Percentiles rank a stretch among this genome's conserved stretches.
phyloP scores from a whole-genome alignment of 92 coral and sea anemone species.

The Nematostella vectensis region DNA sequence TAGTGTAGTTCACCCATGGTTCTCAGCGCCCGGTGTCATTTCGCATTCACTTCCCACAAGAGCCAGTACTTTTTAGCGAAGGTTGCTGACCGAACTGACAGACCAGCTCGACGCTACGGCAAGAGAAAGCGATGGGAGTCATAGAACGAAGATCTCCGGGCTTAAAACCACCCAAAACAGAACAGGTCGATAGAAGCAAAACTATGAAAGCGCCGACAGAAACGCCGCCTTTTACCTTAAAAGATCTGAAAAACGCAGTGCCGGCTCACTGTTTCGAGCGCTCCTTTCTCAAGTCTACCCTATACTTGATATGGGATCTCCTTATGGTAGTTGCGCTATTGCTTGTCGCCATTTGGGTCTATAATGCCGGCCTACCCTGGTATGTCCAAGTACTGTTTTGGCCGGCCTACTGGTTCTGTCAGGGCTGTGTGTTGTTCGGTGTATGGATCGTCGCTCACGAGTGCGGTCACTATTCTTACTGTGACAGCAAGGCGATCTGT shows the following conservation, averaged over 20 bases:
- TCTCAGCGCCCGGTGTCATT: background rate
- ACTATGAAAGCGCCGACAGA: conserved; percentile 10
- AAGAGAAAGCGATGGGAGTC: conserved; percentile 1
- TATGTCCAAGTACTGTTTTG: conserved; percentile 53
- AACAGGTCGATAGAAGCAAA: conserved; percentile 14
- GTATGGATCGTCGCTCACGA: conserved; percentile 89
- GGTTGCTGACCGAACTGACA: too few relatives aligned
- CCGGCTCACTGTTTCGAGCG: conserved; percentile 80
- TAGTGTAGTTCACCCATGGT: background rate
- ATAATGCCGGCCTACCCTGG: conserved; percentile 48
- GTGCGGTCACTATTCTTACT: conserved; percentile 81
- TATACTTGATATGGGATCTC: conserved; percentile 52
- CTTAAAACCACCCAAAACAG: background rate
- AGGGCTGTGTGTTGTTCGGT: conserved; percentile 70
- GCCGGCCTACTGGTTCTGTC: conserved; percentile 87
- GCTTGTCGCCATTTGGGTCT: conserved; percentile 37
- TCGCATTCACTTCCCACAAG: too few relatives aligned
- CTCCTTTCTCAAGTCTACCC: conserved; percentile 46
- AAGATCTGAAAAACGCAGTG: conserved; percentile 72
- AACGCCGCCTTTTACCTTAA: conserved; percentile 66
- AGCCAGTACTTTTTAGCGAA: too few relatives aligned
- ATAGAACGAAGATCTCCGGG: background rate
- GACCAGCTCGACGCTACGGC: too few relatives aligned
- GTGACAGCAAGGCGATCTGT: conserved; percentile 59
- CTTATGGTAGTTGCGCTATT: conserved; percentile 34